Conservation (phyloP, 2,888 invertebrate genomes). For the Mantis religiosa region DNA sequence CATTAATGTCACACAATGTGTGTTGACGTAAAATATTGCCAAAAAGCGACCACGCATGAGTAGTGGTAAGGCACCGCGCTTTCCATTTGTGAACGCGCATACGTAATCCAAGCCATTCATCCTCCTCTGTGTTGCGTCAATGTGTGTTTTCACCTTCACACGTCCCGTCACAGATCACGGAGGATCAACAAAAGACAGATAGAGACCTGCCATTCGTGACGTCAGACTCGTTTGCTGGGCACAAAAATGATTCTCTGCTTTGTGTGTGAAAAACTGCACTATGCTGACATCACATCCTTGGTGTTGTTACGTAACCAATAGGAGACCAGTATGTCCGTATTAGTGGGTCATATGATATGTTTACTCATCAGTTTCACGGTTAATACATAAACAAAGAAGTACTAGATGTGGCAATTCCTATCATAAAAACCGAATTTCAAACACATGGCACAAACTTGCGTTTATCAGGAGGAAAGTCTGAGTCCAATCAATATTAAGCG, state of each 20-base stretch:
- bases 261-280: neutral
- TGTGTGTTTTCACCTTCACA: slow-evolving; percentile 8
- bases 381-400: too few species aligned
- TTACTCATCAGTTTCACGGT: too few species aligned
- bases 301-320: neutral
- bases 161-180: slow-evolving; percentile 8
- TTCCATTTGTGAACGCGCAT: neutral
- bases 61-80: too few species aligned
- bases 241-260: neutral
- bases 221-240: neutral
- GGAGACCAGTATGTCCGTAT: neutral
- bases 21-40: too few species aligned
- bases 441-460: too few species aligned
- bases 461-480: too few species aligned
- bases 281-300: neutral
- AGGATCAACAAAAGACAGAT: neutral
- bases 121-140: neutral
- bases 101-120: neutral
- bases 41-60: too few species aligned
- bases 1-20: too few species aligned
- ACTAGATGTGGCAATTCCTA: too few species aligned
- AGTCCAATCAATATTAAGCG: too few species aligned
- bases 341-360: too few species aligned
- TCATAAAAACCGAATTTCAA: too few species aligned
- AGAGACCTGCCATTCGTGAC: neutral